These are phyloP conservation scores for Chauna torquata DNA, from an alignment of 2,113 vertebrate genomes.

Conservation along the genomic window DNA sequence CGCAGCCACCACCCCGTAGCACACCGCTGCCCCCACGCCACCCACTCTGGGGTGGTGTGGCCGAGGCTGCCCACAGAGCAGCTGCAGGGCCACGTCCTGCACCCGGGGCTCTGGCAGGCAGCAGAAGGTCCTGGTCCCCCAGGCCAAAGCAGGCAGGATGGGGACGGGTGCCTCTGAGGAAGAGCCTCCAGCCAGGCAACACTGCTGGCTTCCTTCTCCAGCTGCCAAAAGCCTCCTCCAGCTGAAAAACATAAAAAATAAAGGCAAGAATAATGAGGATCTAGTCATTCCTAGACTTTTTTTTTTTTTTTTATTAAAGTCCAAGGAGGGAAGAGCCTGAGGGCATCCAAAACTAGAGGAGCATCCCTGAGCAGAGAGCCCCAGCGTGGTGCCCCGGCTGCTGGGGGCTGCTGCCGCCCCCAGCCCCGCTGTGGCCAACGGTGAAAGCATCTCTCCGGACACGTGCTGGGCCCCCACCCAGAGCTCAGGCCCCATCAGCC, in stretches of 20 bases:
- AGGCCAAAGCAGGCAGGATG: neutral
- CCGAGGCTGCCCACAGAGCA: neutral
- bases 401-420: neutral
- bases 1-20: neutral
- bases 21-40: neutral
- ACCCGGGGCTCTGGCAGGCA: neutral
- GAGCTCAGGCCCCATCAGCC: too few species aligned
- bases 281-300: neutral
- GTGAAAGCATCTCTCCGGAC: neutral
- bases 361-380: neutral
- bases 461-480: neutral
- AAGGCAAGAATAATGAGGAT: neutral
- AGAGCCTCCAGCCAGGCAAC: neutral
- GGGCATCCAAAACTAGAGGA: neutral
- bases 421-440: rapidly evolving
- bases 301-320: neutral
- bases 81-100: neutral
- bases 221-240: neutral
- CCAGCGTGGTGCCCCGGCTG: neutral
- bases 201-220: neutral
- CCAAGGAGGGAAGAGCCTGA: neutral
- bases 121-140: neutral
- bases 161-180: neutral
- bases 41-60: too few species aligned
- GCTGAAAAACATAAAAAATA: neutral